These are phyloP conservation scores for Grallaria varia DNA, from an alignment of 2,113 vertebrate species.

Conservation along the genomic window DNA sequence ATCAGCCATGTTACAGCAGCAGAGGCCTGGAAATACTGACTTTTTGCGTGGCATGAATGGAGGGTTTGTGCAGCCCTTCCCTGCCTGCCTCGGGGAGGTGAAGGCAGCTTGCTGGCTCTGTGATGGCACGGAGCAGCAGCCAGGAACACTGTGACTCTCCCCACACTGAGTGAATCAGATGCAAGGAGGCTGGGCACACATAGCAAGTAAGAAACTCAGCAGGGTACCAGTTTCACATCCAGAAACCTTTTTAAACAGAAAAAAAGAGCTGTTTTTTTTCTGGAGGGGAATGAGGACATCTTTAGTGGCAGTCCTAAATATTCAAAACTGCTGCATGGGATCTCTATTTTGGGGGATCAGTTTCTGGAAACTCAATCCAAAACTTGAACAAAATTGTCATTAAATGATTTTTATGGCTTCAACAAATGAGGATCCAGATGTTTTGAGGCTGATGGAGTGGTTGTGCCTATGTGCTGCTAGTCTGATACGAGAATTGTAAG, in stretches of 20 bases:
- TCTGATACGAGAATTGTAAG: neutral
- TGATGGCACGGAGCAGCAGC: neutral
- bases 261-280: neutral
- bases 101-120: neutral
- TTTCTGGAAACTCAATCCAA: neutral
- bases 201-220: neutral
- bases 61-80: neutral
- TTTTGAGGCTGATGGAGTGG: neutral
- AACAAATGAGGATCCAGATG: neutral
- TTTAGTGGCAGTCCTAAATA: neutral
- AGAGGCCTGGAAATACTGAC: neutral
- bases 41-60: neutral
- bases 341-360: neutral
- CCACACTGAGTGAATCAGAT: neutral
- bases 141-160: neutral
- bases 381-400: neutral
- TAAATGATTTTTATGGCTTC: neutral
- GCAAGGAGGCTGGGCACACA: neutral
- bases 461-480: neutral
- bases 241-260: neutral
- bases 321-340: neutral
- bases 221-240: neutral
- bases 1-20: neutral
- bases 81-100: neutral
- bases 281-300: neutral